These are phyloP conservation scores for Anadara kagoshimensis DNA, from an alignment of 1,140 invertebrate genomes.

Conservation along the genomic window DNA sequence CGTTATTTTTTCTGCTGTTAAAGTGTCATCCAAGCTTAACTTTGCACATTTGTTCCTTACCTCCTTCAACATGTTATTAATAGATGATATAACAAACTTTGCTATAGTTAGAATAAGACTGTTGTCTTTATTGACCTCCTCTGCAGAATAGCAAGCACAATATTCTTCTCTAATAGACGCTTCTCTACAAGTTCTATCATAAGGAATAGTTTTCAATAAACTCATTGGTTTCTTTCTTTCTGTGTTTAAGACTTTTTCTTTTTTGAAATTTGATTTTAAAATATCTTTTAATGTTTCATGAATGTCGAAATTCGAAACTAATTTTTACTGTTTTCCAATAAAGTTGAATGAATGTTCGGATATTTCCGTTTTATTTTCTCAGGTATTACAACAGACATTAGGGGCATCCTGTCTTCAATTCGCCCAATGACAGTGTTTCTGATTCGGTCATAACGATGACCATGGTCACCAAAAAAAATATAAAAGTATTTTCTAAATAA, in stretches of 20 bases:
- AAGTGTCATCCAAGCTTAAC: conserved; percentile 30
- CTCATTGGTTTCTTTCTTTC: too few species aligned
- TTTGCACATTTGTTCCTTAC: conserved; percentile 44
- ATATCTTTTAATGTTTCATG: too few species aligned
- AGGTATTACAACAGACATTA: conserved; percentile 86
- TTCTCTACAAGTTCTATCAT: conserved; percentile 68
- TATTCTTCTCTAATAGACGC: conserved; percentile 73
- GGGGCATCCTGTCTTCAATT: conserved; percentile 92
- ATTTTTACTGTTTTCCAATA: conserved; percentile 66
- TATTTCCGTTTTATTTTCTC: conserved; percentile 80
- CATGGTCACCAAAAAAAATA: conserved; percentile 95
- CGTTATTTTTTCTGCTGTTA: conserved; percentile 10
- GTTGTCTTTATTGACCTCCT: conserved; percentile 10
- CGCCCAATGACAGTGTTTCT: conserved; percentile 87
- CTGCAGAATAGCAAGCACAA: conserved; percentile 71
- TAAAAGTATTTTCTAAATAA: conserved; percentile 76
- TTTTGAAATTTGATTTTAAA: too few species aligned
- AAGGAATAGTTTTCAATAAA: conserved; percentile 42
- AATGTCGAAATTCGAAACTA: too few species aligned
- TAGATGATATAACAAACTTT: conserved; percentile 38
- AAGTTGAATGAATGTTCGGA: conserved; percentile 79
- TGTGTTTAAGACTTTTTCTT: too few species aligned
- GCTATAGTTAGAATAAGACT: conserved; percentile 25
- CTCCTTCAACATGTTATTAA: conserved; percentile 41
- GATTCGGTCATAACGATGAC: conserved; percentile 90